Base-by-base conservation (phyloP, 2,888 invertebrate species). In the Camptogramma bilineatum region DNA sequence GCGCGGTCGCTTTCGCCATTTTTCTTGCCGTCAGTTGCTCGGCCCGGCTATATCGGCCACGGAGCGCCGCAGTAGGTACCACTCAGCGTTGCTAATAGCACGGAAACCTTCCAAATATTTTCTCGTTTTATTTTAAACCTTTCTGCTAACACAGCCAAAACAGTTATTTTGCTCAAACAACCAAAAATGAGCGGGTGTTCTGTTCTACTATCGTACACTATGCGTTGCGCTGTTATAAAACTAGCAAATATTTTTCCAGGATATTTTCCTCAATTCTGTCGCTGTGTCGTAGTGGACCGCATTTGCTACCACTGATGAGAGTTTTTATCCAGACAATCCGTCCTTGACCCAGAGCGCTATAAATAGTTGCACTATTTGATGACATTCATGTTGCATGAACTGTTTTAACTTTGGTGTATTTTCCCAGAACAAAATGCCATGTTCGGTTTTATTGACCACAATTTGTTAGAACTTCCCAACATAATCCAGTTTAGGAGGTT, bases 1-100 rank as follows among this genome's bases (percentile, higher is more conserved):
- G 44, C 62, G 53, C 62, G 39, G 8, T 19, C 31, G 31, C 57
- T 44, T 16, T 5, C 44, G 44, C 46, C 56, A 46, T 54, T 50
- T 50, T 61, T 44, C 60, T 53, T 53, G 39, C 24, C 28, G 39
- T 42, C 47, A 19, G 47, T 31, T 18, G 47, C 18, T 55, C 2
- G 31, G 8, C 28, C 19, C 17, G 21, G 2, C 53, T 46, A 18
- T 31, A 31, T 18, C 48, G 34, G 18, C 47, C 34, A n/a, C 21
- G 13, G 48, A 48, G 21, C 51, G 5, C 5, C 2, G 48, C 24
- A 24, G 24, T 28, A 13, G 50, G 52, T 18, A 44, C 44, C 17
- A 28, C 52, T 13, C 1, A 28, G 9, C 44, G 17, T 46, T 28
- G 9, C 24, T 28, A 28, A 28, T 46, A 28, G 18, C 28, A 54